These are phyloP conservation scores for Hippopotamyrus pictus DNA, from an alignment of 2,797 vertebrate species.

Conservation along the genomic window DNA sequence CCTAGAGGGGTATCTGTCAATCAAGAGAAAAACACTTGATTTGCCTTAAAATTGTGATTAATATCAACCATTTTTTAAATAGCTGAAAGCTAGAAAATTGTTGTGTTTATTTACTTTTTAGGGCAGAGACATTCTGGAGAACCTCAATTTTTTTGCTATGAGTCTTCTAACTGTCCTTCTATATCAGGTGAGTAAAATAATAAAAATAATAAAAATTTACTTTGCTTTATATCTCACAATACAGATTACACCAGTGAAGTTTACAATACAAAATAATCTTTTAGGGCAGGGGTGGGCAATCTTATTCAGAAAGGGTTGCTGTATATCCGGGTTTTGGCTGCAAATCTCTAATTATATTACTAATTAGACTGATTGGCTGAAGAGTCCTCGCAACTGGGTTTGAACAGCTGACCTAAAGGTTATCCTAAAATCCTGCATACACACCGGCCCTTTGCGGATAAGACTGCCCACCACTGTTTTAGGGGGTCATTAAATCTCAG, in stretches of 20 bases:
- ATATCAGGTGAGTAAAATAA: conserved; percentile 37
- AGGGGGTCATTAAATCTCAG: not conserved
- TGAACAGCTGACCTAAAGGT: not conserved
- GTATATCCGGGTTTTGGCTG: not conserved
- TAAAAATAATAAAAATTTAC: conserved; percentile 6
- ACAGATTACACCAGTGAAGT: conserved; percentile 54
- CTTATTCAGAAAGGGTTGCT: not conserved
- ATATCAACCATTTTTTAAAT: not conserved
- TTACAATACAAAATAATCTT: conserved; percentile 32
- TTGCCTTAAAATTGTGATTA: not conserved
- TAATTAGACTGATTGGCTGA: not conserved
- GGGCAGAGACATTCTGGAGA: not conserved
- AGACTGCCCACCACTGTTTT: not conserved
- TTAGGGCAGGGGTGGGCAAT: not conserved
- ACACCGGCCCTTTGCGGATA: not conserved
- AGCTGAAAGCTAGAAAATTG: not conserved
- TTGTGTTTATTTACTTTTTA: not conserved
- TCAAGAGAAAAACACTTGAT: not conserved
- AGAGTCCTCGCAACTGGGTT: not conserved
- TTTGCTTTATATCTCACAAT: conserved; percentile 32
- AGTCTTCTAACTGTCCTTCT: not conserved
- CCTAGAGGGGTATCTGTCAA: not conserved
- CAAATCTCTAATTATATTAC: not conserved
- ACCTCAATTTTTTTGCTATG: not conserved
- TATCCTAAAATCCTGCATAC: not conserved